Percentiles rank a stretch among this genome's conserved stretches.
These are phyloP conservation scores for Fregata magnificens DNA, from an alignment of 2,113 vertebrate species.

Conservation along the genomic window DNA sequence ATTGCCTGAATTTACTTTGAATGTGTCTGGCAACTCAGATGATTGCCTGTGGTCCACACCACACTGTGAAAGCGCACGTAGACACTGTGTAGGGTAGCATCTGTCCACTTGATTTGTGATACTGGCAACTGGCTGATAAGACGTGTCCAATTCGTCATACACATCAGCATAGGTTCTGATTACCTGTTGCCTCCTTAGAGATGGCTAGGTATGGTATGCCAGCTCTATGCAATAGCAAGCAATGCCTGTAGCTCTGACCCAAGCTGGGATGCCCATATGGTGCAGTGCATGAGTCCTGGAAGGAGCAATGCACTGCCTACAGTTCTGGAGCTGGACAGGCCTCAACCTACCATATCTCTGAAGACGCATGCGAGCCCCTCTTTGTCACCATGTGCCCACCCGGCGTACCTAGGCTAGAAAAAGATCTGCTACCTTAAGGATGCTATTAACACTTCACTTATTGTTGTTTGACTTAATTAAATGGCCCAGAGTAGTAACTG, in stretches of 20 bases:
- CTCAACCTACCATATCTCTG: background rate
- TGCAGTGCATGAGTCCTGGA: background rate
- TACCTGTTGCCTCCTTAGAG: background rate
- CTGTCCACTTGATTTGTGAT: background rate
- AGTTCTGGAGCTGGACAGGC: background rate
- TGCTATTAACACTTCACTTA: background rate
- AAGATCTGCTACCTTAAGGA: background rate
- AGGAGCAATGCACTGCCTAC: background rate
- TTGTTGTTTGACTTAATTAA: background rate
- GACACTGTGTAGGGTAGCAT: background rate
- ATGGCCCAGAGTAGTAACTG: background rate
- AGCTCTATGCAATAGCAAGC: background rate
- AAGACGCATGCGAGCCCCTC: background rate
- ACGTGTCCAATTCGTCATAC: no score
- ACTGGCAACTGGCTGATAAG: background rate
- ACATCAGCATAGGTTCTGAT: background rate
- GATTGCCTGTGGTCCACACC: background rate
- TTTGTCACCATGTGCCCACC: background rate
- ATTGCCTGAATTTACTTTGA: background rate
- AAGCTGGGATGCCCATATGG: background rate
- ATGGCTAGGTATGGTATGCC: background rate
- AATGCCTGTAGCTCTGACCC: background rate
- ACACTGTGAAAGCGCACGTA: background rate
- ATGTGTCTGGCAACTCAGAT: background rate
- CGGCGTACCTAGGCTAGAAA: background rate